These are phyloP conservation scores for Prostheceraeus crozeri DNA, from an alignment of 2,888 invertebrate genomes.

Conservation along the genomic window DNA sequence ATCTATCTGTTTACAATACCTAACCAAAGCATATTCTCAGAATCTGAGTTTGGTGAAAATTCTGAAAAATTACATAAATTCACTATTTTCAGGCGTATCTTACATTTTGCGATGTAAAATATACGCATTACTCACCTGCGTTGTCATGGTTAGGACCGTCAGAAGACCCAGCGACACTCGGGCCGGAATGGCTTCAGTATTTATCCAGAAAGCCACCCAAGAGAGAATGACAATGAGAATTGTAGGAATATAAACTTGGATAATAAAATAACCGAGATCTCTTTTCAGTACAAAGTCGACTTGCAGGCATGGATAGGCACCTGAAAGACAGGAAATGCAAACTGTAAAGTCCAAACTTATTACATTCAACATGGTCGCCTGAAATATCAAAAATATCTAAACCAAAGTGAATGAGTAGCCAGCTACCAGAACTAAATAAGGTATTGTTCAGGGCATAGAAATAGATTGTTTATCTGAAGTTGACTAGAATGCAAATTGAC, in stretches of 20 bases:
- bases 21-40: slow-evolving; percentile 44
- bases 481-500: too few relatives aligned
- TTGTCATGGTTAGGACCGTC: slow-evolving; percentile 44
- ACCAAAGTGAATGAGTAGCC: too few relatives aligned
- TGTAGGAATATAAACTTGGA: slow-evolving; percentile 42
- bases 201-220: slow-evolving; percentile 44
- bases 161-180: slow-evolving; percentile 43
- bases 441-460: too few relatives aligned
- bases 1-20: too few relatives aligned
- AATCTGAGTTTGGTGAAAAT: slow-evolving; percentile 44
- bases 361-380: too few relatives aligned
- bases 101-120: slow-evolving; percentile 41
- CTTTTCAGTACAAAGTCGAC: slow-evolving; percentile 40
- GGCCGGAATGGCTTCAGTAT: slow-evolving; percentile 43
- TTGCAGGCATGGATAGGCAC: slow-evolving; percentile 41
- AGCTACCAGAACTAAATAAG: too few relatives aligned
- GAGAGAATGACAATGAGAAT: slow-evolving; percentile 42
- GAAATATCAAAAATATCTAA: too few relatives aligned
- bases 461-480: too few relatives aligned
- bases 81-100: slow-evolving; percentile 42
- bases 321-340: slow-evolving; percentile 39
- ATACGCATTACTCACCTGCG: slow-evolving; percentile 42
- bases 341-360: too few relatives aligned
- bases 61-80: slow-evolving; percentile 45
- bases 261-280: slow-evolving; percentile 42